Percentiles rank a stretch among this genome's conserved stretches.
Evolutionary conservation across 2,113 vertebrate genomes (phyloP).

Genomic region (Takifugu bimaculatus): DNA sequence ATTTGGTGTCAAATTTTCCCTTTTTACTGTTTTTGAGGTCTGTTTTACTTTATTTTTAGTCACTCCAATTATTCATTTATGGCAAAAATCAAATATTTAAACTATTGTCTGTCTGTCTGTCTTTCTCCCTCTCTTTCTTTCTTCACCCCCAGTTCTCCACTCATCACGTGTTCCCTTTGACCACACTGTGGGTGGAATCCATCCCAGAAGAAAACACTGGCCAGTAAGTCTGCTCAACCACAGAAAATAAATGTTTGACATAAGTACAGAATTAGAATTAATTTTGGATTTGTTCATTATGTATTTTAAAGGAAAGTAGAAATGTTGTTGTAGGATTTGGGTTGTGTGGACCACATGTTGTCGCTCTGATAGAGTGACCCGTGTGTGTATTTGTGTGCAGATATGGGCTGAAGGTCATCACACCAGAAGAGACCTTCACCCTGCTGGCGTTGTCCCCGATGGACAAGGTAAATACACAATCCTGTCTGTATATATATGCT

Average conservation of each 20-base stretch:
- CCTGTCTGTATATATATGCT: no score
- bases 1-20: not conserved
- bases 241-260: not conserved
- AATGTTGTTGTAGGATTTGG: not conserved
- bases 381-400: conserved; percentile 57
- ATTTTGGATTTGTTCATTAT: no score
- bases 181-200: conserved; percentile 93
- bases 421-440: conserved; percentile 91
- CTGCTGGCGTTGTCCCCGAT: conserved; percentile 86
- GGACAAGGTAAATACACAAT: conserved; percentile 82
- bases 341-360: not conserved
- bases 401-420: conserved; percentile 89
- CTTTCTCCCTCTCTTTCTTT: not conserved
- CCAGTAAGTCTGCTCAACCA: conserved; percentile 22
- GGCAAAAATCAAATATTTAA: not conserved
- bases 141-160: conserved; percentile 87
- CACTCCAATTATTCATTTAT: not conserved
- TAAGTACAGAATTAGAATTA: no score
- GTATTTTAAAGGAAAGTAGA: no score
- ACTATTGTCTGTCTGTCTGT: not conserved
- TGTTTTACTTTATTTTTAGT: not conserved
- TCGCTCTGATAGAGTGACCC: no score
- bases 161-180: conserved; percentile 92
- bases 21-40: not conserved
- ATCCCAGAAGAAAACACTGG: conserved; percentile 85